phyloP scores from a whole-genome alignment of 1,140 invertebrate species.

The Drosophila kikkawai region DNA sequence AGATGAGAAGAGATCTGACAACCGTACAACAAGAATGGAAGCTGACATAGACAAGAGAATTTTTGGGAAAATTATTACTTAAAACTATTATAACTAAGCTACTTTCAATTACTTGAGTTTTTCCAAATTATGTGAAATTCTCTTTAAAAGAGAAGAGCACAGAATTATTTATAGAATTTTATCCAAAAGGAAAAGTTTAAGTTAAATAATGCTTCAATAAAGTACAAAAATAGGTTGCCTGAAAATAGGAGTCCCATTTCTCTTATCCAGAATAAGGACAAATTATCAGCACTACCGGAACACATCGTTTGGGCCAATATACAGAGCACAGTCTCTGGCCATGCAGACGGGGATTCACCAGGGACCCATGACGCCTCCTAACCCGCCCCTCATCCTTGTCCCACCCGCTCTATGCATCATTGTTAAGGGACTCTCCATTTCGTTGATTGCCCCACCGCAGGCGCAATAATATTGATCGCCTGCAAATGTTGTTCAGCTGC shows the following conservation, averaged over 20 bases:
- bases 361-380: slow-evolving; percentile 32
- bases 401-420: slow-evolving; percentile 8
- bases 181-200: neutral
- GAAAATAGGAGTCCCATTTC: neutral
- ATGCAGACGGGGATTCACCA: slow-evolving; percentile 4
- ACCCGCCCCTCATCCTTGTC: too few species aligned
- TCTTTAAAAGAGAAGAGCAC: neutral
- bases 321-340: slow-evolving; percentile 16
- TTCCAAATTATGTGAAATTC: neutral
- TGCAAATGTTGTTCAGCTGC: slow-evolving; percentile 40
- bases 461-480: slow-evolving; percentile 61
- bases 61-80: too few species aligned
- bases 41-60: too few species aligned
- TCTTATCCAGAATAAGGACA: slow-evolving; percentile 4
- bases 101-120: neutral
- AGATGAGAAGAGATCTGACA: too few species aligned
- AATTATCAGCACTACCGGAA: slow-evolving; percentile 13
- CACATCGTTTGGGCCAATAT: slow-evolving; percentile 4
- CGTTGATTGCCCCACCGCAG: slow-evolving; percentile 54
- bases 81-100: too few species aligned
- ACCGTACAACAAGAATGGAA: too few species aligned
- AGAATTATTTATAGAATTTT: accelerated
- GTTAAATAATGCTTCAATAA: neutral
- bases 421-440: slow-evolving; percentile 49
- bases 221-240: too few species aligned